Base-by-base conservation (phyloP, 1,140 invertebrate species). In the Drosophila sproati region DNA sequence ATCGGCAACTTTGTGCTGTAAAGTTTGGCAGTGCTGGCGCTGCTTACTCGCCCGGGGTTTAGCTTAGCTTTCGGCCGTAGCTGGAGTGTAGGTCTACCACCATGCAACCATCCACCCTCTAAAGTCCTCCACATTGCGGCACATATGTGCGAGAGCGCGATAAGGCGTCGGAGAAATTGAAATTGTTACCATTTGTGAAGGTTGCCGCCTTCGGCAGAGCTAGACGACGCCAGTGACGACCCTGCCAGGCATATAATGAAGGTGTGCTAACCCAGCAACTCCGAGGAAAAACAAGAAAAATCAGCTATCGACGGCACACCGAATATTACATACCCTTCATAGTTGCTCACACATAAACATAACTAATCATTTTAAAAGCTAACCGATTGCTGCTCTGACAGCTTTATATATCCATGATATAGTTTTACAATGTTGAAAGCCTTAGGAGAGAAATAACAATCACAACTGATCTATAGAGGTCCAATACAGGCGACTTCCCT, bases 131-230 rank as follows among this genome's bases (percentile, higher is more conserved):
- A 12, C 10, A 50, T 50, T 41, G 4, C 12, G 52, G 51, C 64
- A 80, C 80, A 89, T 83, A 88, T 88, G 83, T 88, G 83, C 83
- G 85, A 77, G 85, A 69, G 80, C 78, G 83, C 83, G 83, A 88
- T 88, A 88, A 88, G 85, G 83, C 85, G 80, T 76, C 85, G 83
- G 77, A 82, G 77, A 88, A 88, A 88, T 88, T 88, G 83, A 88
- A 88, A 88, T 88, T 88, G 83, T 88, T 83, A 78, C 83, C 85
- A 75, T 88, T 88, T 89, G 80, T 71, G 83, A 88, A 88, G 83
- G 85, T 89, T 89, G 85, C 85, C 77, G 66, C 57, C 59, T 73
- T 82, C 81, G 77, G 82, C 81, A 63, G 68, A 56, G 64, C 72
- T 89, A 88, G 83, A 85, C 81, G 81, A 72, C 39, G 77, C 47